Percentiles rank a stretch among this genome's conserved stretches.
Conservation (phyloP, 1,140 invertebrate genomes). For the Sitodiplosis mosellana region DNA sequence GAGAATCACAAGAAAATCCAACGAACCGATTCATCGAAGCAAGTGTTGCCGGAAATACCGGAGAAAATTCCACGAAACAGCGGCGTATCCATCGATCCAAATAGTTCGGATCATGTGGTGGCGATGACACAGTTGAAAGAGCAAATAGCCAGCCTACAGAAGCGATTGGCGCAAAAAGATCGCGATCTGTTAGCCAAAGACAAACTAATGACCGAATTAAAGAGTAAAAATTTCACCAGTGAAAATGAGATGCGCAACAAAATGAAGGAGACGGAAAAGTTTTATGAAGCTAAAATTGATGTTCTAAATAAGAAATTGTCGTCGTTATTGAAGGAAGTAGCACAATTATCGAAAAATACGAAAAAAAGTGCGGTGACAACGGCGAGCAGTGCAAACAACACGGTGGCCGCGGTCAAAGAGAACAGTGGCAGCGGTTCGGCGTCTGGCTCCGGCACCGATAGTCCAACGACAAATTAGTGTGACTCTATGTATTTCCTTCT, state of each 20-base stretch:
- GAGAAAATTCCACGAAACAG: conserved; percentile 21
- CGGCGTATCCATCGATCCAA: conserved; percentile 43
- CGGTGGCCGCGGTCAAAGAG: conserved; percentile 13
- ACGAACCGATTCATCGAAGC: conserved; percentile 19
- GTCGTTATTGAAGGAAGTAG: conserved; percentile 62
- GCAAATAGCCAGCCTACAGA: conserved; percentile 81
- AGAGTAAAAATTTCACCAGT: conserved; percentile 75
- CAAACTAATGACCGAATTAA: conserved; percentile 81
- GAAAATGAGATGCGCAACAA: conserved; percentile 71
- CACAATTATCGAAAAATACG: conserved; percentile 58
- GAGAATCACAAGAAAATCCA: conserved; percentile 16
- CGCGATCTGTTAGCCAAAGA: conserved; percentile 74
- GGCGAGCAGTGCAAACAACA: background rate
- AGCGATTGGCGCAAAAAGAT: conserved; percentile 71
- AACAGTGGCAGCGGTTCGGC: conserved; percentile 26
- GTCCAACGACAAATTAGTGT: conserved; percentile 36
- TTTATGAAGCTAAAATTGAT: conserved; percentile 62
- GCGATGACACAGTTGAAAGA: conserved; percentile 87
- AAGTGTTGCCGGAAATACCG: conserved; percentile 37
- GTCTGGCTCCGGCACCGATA: conserved; percentile 53
- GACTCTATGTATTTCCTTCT: background rate
- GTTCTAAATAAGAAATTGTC: conserved; percentile 61
- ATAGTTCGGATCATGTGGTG: conserved; percentile 82
- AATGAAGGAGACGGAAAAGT: conserved; percentile 62
- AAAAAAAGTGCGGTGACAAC: conserved; percentile 36